These are phyloP conservation scores for Hippocampus barbouri DNA, from an alignment of 2,113 vertebrate genomes.

Conservation along the genomic window DNA sequence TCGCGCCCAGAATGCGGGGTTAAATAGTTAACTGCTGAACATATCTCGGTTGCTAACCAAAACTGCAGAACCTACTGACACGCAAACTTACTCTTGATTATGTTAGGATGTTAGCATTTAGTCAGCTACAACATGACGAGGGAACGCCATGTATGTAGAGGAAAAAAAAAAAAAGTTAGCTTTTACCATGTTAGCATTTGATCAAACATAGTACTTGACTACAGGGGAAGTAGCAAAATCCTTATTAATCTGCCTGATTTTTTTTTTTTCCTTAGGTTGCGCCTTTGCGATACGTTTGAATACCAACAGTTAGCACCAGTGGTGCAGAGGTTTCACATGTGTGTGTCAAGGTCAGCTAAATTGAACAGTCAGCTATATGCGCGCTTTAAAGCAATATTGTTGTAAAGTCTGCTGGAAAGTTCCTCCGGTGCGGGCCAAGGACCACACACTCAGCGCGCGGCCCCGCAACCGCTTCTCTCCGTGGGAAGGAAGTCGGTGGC, in stretches of 20 bases:
- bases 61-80: no score
- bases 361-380: slow-evolving; percentile 55
- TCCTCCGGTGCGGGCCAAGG: slow-evolving; percentile 35
- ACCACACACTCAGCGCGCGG: slow-evolving; percentile 57
- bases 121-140: no score
- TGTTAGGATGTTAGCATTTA: no score
- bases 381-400: slow-evolving; percentile 65
- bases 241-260: background rate
- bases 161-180: no score
- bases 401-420: slow-evolving; percentile 58
- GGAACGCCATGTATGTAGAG: no score
- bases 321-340: slow-evolving; percentile 15
- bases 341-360: slow-evolving; percentile 44
- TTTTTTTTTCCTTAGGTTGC: background rate
- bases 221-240: background rate
- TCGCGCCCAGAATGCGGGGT: background rate
- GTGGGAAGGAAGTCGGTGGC: slow-evolving; percentile 36
- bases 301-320: background rate
- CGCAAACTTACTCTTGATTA: no score
- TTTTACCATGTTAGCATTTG: background rate
- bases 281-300: background rate
- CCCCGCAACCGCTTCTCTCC: slow-evolving; percentile 21
- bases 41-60: no score
- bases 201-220: background rate
- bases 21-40: background rate